These are phyloP conservation scores for Muscina levida DNA, from an alignment of 2,888 invertebrate species.

Conservation along the genomic window DNA sequence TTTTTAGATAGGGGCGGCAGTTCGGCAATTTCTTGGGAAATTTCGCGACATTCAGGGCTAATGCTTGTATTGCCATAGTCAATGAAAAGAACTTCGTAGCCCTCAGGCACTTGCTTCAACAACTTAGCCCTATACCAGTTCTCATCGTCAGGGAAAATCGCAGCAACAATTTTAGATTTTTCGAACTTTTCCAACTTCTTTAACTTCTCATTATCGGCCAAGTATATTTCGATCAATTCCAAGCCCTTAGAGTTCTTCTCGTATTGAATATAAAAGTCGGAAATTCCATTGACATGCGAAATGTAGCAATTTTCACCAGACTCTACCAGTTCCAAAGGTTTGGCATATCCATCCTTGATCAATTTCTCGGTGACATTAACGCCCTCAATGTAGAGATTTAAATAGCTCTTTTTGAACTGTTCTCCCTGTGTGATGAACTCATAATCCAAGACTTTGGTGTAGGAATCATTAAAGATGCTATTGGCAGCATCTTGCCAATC, in stretches of 20 bases:
- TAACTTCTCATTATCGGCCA: conserved; percentile 82
- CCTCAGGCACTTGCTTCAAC: conserved; percentile 79
- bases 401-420: conserved; percentile 79
- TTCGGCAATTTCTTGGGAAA: conserved; percentile 83
- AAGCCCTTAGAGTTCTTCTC: conserved; percentile 83
- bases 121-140: conserved; percentile 86
- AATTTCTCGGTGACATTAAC: conserved; percentile 84
- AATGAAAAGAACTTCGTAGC: conserved; percentile 84
- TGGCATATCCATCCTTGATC: conserved; percentile 83
- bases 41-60: conserved; percentile 82
- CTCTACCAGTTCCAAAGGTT: conserved; percentile 81
- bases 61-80: conserved; percentile 85
- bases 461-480: conserved; percentile 81
- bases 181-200: conserved; percentile 79
- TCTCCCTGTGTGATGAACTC: conserved; percentile 78
- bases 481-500: conserved; percentile 86
- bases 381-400: conserved; percentile 84
- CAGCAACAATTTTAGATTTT: conserved; percentile 83
- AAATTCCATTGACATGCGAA: conserved; percentile 87
- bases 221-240: conserved; percentile 82
- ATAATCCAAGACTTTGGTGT: conserved; percentile 75
- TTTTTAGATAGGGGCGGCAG: conserved; percentile 83
- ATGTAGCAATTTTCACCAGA: conserved; percentile 85
- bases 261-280: conserved; percentile 90
- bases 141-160: conserved; percentile 84